phyloP scores from a whole-genome alignment of 2,113 vertebrate genomes.

The Morone chrysops region DNA sequence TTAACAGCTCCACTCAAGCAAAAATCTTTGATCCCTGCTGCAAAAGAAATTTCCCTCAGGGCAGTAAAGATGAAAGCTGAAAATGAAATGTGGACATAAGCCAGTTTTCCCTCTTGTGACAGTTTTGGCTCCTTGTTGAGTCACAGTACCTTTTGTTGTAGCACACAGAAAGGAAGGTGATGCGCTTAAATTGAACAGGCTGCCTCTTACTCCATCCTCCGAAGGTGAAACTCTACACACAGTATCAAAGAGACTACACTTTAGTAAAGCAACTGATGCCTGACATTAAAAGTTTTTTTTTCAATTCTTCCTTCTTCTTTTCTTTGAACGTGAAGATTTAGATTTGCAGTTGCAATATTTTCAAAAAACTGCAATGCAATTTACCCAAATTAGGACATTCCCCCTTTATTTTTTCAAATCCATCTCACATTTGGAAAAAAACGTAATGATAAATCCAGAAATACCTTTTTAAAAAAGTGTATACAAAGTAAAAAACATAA shows the following conservation, averaged over 20 bases:
- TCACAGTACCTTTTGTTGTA: conserved; percentile 77
- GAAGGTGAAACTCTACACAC: neutral
- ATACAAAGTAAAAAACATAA: neutral
- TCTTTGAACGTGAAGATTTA: no score
- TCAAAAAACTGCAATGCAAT: no score
- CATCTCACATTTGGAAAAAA: neutral
- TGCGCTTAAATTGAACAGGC: neutral
- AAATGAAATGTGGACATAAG: neutral
- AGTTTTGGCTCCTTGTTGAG: neutral
- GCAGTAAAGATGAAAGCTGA: neutral
- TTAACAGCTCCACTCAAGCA: conserved; percentile 6
- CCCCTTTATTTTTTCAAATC: neutral
- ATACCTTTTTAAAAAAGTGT: neutral
- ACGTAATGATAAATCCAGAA: neutral
- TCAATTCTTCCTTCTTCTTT: no score
- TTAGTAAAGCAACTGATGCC: neutral
- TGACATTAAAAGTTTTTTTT: neutral
- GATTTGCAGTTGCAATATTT: no score
- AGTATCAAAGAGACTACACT: neutral
- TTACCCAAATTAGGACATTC: neutral
- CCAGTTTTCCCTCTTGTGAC: neutral
- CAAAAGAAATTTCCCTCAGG: conserved; percentile 8
- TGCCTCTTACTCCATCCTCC: neutral
- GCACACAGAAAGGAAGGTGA: conserved; percentile 77
- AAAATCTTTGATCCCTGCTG: conserved; percentile 8